Base-by-base conservation (phyloP, 2,888 invertebrate species). In the Plemyria rubiginata region DNA sequence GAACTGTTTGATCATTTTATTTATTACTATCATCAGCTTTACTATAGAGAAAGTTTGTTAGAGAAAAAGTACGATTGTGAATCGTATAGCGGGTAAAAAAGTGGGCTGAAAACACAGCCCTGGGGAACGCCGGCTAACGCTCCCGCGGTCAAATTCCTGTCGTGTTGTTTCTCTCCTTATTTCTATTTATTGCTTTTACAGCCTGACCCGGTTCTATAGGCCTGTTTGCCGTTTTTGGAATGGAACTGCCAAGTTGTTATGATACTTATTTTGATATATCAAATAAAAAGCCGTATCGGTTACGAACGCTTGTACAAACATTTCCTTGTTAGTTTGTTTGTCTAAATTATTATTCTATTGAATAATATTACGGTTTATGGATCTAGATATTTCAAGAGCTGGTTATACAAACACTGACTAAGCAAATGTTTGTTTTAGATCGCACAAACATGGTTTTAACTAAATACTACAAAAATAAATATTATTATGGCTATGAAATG, bases 91-190 rank as follows among this genome's bases (percentile, higher is more conserved):
- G 70, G 28, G 55, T 68, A 70, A 72, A 70, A 73, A 62, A 70
- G 55, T 71, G 66, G 70, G 64, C 72, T 65, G 67, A 72, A 67
- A 68, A 73, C 67, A 66, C 61, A 62, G 68, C 80, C 80, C 73
- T 71, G 65, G 72, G 79, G 79, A 78, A 67, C 65, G 60, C 74
- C 32, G 48, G 43, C 38, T 60, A 56, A 56, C 46, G 52, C 53
- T 50, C 36, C 40, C 43, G 45, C 52, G 61, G 52, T 61, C 52
- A 43, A 65, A 63, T 65, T 67, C 58, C 51, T 55, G 61, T 58
- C 57, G 46, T 53, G 66, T 65, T 65, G 62, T 67, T 67, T 69
- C 66, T 62, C 56, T 67, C 62, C 62, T 64, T 63, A 60, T 67
- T 69, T 66, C 54, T 64, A 62, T 69, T 71, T 69, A 66, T 64